phyloP scores from a whole-genome alignment of 2,113 vertebrate species.

The Ranitomeya imitator region DNA sequence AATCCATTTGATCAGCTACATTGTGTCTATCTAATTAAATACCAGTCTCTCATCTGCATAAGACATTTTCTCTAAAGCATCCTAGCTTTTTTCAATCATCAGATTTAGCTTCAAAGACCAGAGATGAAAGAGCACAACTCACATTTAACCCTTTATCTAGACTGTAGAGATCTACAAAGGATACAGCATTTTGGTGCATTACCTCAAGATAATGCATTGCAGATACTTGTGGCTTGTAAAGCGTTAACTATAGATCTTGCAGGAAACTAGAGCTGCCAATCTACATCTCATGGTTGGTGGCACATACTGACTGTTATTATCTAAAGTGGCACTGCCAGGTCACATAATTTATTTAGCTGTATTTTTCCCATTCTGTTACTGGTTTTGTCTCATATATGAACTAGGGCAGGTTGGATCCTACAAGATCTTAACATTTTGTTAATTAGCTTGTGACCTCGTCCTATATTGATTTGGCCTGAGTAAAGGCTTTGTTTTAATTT shows the following conservation, averaged over 20 bases:
- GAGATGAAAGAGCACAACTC: slow-evolving; percentile 49
- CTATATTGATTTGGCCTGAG: background rate
- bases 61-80: slow-evolving; percentile 54
- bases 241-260: slow-evolving; percentile 1
- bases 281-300: background rate
- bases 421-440: background rate
- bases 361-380: background rate
- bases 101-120: slow-evolving; percentile 53
- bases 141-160: slow-evolving; percentile 36
- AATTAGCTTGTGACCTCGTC: background rate
- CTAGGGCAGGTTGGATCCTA: background rate
- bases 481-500: background rate
- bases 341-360: slow-evolving; percentile 23
- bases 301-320: slow-evolving; percentile 7
- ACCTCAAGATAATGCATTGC: background rate
- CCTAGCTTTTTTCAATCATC: slow-evolving; percentile 46
- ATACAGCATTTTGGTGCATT: background rate
- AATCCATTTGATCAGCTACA: slow-evolving; percentile 46
- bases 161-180: background rate
- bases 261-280: slow-evolving; percentile 17
- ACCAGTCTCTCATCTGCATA: slow-evolving; percentile 52
- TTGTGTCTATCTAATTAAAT: slow-evolving; percentile 47
- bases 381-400: background rate
- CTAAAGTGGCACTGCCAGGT: slow-evolving; percentile 22
- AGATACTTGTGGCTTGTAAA: background rate